A percentile compares a stretch with the other conserved stretches of the same genome.
These are phyloP conservation scores for Coelopa frigida DNA, from an alignment of 1,140 invertebrate genomes.

Conservation along the genomic window DNA sequence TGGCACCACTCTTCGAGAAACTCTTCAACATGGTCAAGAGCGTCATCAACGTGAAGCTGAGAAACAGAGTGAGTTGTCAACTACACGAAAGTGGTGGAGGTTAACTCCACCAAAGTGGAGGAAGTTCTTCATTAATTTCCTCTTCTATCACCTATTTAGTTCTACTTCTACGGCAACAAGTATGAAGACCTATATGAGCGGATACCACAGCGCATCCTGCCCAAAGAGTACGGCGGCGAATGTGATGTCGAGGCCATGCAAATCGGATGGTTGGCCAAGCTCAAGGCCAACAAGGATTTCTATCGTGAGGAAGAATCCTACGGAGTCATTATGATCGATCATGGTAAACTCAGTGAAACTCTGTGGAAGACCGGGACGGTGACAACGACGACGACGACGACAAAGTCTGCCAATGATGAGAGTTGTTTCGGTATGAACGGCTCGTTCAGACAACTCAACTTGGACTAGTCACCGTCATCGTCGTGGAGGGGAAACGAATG, in stretches of 20 bases:
- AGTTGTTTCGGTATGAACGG: no score
- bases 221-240: slow-evolving; percentile 49
- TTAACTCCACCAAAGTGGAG: background rate
- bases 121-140: background rate
- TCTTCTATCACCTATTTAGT: slow-evolving; percentile 5
- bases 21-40: slow-evolving; percentile 42
- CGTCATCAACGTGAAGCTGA: slow-evolving; percentile 46
- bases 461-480: no score
- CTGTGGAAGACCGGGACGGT: no score
- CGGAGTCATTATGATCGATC: slow-evolving; percentile 44
- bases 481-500: no score
- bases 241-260: slow-evolving; percentile 36
- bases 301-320: slow-evolving; percentile 47
- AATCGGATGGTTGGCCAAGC: slow-evolving; percentile 48
- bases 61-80: slow-evolving; percentile 42
- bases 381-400: no score
- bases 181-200: slow-evolving; percentile 35
- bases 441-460: no score
- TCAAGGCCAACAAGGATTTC: slow-evolving; percentile 39
- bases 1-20: slow-evolving; percentile 38
- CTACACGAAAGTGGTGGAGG: background rate
- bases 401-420: no score
- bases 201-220: slow-evolving; percentile 44
- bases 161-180: slow-evolving; percentile 18
- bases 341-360: no score